Evolutionary conservation across 1,140 invertebrate species (phyloP), one percentile per base, ranked within the genome.

Genomic region (Drosophila ogumai): DNA sequence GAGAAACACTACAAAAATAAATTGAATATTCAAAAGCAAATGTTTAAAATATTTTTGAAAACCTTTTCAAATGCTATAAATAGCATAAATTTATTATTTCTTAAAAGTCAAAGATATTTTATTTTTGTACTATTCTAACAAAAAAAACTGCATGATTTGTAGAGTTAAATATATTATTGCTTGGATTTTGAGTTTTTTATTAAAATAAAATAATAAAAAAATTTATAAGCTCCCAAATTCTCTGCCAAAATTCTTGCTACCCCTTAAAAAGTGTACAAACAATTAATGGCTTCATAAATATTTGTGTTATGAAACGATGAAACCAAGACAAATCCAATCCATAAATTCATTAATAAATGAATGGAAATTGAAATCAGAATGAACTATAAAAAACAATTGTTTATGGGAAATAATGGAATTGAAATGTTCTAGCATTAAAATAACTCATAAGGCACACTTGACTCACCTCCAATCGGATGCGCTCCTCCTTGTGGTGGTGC

Each of bases 381-480:
- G 52, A 54, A 49, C 54, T 41, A 67, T 76, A 59, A 67, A 75
- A 58, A 44, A 17, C 47, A 38, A 71, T 54, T 61, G 64, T 78
- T 78, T 69, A 77, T 78, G 28, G 28, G 40, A 3, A 7, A 41
- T 32, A 15, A 22, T 56, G 64, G 28, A 46, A 46, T 69, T 34
- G 12, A n/a, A 66, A 34, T 32, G 22, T 59, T 7, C 49, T 32
- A 47, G 17, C 49, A 52, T 52, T 34, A 22, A 34, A 34, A 31
- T 58, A 58, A 63, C 28, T 32, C 34, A 63, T 15, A 40, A 19
- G 25, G 13, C 7, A 17, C 1, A n/a, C 32, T 43, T 41, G 15
- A 85, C 88, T 90, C 71, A 92, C 91, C 88, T 92, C 91, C 73
- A 92, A 56, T 13, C 88, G 88, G 44, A 92, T 92, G 52, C 91